These are phyloP conservation scores for Glaucidium brasilianum DNA, from an alignment of 2,113 vertebrate genomes.

Conservation along the genomic window DNA sequence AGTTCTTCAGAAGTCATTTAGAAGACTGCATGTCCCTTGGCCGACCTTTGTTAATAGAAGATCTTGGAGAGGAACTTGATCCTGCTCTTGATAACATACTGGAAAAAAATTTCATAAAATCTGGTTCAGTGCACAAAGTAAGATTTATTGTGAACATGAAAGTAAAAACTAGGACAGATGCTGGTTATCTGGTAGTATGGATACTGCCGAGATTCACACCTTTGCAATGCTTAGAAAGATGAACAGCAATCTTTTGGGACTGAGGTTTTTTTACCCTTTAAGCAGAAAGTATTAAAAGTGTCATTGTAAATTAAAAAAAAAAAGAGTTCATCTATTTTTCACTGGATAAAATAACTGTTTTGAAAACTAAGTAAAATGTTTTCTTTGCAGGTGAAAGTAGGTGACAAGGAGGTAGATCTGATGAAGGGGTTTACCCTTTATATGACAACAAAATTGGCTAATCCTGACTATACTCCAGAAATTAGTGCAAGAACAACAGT, in stretches of 20 bases:
- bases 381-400: constrained; percentile 80
- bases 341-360: background rate
- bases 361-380: background rate
- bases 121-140: constrained; percentile 82
- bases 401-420: constrained; percentile 85
- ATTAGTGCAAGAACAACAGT: constrained; percentile 81
- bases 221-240: background rate
- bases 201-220: background rate
- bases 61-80: constrained; percentile 85
- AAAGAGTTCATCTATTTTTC: background rate
- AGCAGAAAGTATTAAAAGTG: background rate
- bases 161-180: background rate
- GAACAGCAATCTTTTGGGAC: background rate
- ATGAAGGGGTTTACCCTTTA: constrained; percentile 80
- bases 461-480: constrained; percentile 84
- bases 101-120: constrained; percentile 88
- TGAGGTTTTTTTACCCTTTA: background rate
- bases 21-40: constrained; percentile 82
- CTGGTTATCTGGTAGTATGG: background rate
- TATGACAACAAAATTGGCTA: constrained; percentile 85
- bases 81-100: constrained; percentile 84
- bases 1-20: constrained; percentile 81
- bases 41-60: constrained; percentile 82
- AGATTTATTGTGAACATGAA: background rate
- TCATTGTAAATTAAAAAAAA: background rate